These are phyloP conservation scores for Syngnathoides biaculeatus DNA, from an alignment of 2,113 vertebrate species.

Conservation along the genomic window DNA sequence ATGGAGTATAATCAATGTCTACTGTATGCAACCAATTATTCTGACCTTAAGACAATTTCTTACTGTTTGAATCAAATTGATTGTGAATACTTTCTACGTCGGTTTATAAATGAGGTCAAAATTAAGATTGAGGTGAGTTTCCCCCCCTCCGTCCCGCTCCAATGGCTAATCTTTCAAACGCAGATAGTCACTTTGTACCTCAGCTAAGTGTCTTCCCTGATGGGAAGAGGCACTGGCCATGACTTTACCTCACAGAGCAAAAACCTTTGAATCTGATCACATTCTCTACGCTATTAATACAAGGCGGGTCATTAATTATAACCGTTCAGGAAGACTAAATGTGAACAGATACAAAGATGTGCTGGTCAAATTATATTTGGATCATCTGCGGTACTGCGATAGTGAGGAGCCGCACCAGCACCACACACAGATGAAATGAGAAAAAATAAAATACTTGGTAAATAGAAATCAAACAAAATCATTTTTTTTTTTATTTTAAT, in stretches of 20 bases:
- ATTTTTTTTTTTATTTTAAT: neutral
- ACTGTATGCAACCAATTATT: neutral
- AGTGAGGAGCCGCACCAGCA: slow-evolving; percentile 3
- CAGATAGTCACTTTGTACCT: slow-evolving; percentile 8
- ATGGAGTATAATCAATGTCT: neutral
- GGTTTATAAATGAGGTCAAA: neutral
- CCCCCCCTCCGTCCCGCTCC: neutral
- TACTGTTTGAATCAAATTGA: neutral
- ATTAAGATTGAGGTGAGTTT: neutral
- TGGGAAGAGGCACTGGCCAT: slow-evolving; percentile 12
- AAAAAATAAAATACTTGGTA: neutral
- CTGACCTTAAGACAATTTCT: neutral
- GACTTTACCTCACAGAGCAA: slow-evolving; percentile 20
- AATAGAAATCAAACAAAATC: neutral
- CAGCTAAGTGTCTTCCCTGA: slow-evolving; percentile 11
- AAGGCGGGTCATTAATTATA: slow-evolving; percentile 22
- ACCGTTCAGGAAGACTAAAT: neutral
- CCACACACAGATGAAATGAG: slow-evolving; percentile 1
- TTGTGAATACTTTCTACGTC: neutral
- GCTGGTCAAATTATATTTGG: slow-evolving; percentile 3
- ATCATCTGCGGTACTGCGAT: neutral
- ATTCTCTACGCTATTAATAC: slow-evolving; percentile 22
- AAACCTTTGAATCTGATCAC: slow-evolving; percentile 19
- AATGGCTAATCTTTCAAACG: slow-evolving; percentile 10
- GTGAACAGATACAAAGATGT: neutral